Evolutionary conservation across 2,113 vertebrate genomes (phyloP).

Genomic region (Grantiella picta): DNA sequence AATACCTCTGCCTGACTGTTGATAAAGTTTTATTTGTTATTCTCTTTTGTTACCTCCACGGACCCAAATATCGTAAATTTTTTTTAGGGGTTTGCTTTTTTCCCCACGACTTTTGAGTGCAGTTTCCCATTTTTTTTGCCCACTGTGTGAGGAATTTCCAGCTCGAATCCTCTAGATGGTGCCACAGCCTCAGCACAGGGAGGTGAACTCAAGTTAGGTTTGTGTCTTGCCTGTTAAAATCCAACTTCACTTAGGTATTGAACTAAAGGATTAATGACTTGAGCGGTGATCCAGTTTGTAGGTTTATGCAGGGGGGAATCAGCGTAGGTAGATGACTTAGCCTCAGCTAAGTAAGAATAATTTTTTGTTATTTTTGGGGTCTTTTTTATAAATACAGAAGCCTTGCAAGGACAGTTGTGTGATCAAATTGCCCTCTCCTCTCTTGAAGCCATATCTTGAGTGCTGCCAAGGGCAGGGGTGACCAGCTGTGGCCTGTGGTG

Average conservation of each 20-base stretch:
- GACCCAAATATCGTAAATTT: not conserved
- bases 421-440: not conserved
- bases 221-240: slow-evolving; percentile 21
- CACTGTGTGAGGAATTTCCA: not conserved
- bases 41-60: not conserved
- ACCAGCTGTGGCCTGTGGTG: not conserved
- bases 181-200: slow-evolving; percentile 44
- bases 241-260: not conserved
- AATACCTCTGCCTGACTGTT: not conserved
- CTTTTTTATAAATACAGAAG: not conserved
- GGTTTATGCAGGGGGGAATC: not conserved
- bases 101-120: not conserved
- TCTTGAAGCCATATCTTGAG: not conserved
- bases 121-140: not conserved
- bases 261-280: not conserved
- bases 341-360: not conserved
- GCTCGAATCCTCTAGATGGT: slow-evolving; percentile 72
- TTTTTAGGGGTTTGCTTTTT: not conserved
- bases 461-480: not conserved
- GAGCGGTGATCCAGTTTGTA: not conserved
- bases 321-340: not conserved
- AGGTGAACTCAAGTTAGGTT: not conserved
- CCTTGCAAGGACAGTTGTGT: not conserved
- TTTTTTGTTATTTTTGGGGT: not conserved
- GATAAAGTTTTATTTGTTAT: not conserved